A percentile compares a stretch with the other conserved stretches of the same genome.
Evolutionary conservation across 2,797 vertebrate genomes (phyloP).

Genomic region (Hippopotamyrus pictus): DNA sequence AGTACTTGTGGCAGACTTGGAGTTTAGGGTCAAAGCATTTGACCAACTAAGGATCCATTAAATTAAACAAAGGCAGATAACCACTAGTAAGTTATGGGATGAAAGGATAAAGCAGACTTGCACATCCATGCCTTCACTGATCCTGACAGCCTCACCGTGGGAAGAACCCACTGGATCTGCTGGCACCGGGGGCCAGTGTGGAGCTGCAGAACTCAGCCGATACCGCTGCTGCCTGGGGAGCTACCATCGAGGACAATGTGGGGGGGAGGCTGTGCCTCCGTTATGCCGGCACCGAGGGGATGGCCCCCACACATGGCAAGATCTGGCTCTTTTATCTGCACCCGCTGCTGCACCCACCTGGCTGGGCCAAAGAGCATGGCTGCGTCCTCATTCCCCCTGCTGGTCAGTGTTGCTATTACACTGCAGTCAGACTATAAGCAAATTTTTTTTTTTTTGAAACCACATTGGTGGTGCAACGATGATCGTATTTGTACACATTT

Average conservation of each 20-base stretch:
- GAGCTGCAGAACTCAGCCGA: slow-evolving; percentile 77
- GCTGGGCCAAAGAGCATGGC: slow-evolving; percentile 81
- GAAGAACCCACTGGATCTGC: slow-evolving; percentile 84
- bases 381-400: slow-evolving; percentile 74
- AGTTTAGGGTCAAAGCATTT: background rate
- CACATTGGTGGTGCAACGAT: background rate
- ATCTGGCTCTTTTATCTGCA: slow-evolving; percentile 90
- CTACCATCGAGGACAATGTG: slow-evolving; percentile 81
- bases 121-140: background rate
- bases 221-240: slow-evolving; percentile 73
- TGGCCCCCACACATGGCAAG: slow-evolving; percentile 67
- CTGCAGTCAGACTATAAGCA: background rate
- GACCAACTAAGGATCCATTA: background rate
- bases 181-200: slow-evolving; percentile 76
- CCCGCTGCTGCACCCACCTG: slow-evolving; percentile 83
- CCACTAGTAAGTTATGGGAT: background rate
- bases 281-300: slow-evolving; percentile 74
- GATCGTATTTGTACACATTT: background rate
- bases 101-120: background rate
- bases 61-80: background rate
- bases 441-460: background rate
- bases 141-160: slow-evolving; percentile 77
- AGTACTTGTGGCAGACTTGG: background rate
- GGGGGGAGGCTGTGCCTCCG: slow-evolving; percentile 82
- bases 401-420: slow-evolving; percentile 61